Conservation (phyloP, 1,140 invertebrate genomes). For the Lordiphosa mommai region DNA sequence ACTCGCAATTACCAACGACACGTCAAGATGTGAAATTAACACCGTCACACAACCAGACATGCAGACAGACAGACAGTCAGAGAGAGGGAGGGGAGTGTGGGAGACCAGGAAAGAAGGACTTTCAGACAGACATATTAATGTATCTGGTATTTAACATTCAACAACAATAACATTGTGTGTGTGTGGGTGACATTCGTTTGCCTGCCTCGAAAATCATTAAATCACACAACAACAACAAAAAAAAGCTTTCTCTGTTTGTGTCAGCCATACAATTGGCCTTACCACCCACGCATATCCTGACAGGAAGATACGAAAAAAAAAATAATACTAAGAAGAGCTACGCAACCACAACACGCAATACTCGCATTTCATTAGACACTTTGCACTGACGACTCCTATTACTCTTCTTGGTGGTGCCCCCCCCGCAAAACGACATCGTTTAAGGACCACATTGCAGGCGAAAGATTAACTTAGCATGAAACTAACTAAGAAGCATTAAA, state of each 20-base stretch:
- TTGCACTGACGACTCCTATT: conserved; percentile 73
- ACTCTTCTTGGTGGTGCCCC: conserved; percentile 42
- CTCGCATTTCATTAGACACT: conserved; percentile 78
- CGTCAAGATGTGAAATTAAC: conserved; percentile 78
- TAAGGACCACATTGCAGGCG: not conserved
- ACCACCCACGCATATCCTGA: conserved; percentile 61
- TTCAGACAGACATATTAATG: conserved; percentile 68
- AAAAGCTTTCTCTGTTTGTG: conserved; percentile 62
- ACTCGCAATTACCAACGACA: conserved; percentile 76
- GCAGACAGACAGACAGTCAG: conserved; percentile 15
- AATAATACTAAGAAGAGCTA: conserved; percentile 45
- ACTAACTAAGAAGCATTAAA: too few relatives aligned
- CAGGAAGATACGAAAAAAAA: conserved; percentile 12
- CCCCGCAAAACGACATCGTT: conserved; percentile 32
- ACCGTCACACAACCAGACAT: conserved; percentile 65
- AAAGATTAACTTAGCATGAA: conserved; percentile 36
- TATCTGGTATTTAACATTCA: conserved; percentile 78
- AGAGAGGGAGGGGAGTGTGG: not conserved
- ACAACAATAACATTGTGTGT: conserved; percentile 62
- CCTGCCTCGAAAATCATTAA: conserved; percentile 69
- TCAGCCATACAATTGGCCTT: conserved; percentile 66
- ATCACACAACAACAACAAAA: conserved; percentile 51
- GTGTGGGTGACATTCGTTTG: conserved; percentile 50
- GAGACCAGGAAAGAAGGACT: conserved; percentile 5
- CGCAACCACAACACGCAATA: conserved; percentile 74